Conservation (phyloP, 2,113 vertebrate genomes). For the Myrmecophaga tridactyla region DNA sequence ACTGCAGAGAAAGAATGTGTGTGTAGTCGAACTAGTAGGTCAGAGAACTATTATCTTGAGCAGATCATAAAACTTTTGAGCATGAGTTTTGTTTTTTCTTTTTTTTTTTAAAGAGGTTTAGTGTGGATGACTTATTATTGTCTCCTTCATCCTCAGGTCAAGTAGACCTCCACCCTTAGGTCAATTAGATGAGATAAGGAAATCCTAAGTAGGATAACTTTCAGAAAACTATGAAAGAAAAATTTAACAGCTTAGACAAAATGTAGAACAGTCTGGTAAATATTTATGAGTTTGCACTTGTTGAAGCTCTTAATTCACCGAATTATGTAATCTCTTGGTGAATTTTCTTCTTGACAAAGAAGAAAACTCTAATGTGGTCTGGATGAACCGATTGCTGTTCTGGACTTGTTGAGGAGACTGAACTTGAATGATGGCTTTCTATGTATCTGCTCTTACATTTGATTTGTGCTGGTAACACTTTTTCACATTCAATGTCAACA, state of each 20-base stretch:
- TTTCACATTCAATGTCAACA: neutral
- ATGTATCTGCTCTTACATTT: neutral
- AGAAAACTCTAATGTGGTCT: conserved; percentile 65
- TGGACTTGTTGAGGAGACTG: neutral
- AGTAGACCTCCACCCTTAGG: no score
- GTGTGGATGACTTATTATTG: neutral
- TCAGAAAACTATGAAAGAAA: conserved; percentile 64
- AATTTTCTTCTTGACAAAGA: conserved; percentile 64
- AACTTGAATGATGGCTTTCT: neutral
- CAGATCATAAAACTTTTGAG: neutral
- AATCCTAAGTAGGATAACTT: neutral
- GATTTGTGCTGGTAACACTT: neutral
- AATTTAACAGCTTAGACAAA: conserved; percentile 49
- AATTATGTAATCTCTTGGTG: conserved; percentile 62
- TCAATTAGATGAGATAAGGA: neutral
- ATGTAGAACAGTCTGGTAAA: conserved; percentile 39
- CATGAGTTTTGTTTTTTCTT: neutral
- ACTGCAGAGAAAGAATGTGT: neutral
- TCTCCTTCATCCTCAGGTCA: neutral
- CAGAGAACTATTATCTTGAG: neutral
- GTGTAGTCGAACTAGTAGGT: neutral
- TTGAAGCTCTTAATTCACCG: conserved; percentile 66
- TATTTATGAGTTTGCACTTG: conserved; percentile 63
- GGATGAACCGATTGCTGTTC: neutral
- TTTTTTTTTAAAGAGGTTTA: neutral